These are phyloP conservation scores for Seriola dumerili DNA, from an alignment of 2,113 vertebrate species.

Conservation along the genomic window DNA sequence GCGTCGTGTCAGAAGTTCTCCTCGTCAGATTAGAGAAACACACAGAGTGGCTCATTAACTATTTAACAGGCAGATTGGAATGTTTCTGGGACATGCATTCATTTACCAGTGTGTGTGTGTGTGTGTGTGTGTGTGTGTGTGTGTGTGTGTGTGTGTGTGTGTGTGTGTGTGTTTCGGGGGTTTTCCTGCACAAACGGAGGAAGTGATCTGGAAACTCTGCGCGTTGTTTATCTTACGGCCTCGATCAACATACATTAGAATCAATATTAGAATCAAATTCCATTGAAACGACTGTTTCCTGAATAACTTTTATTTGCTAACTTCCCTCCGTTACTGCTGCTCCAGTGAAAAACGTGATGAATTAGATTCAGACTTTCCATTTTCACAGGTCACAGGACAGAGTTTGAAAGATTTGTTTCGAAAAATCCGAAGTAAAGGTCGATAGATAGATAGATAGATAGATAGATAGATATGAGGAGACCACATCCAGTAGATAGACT, in stretches of 20 bases:
- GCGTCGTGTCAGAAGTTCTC: slow-evolving; percentile 75
- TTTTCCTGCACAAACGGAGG: slow-evolving; percentile 1
- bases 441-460: too few species aligned
- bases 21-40: slow-evolving; percentile 71
- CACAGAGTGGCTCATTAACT: slow-evolving; percentile 75
- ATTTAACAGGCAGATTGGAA: slow-evolving; percentile 79
- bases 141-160: slow-evolving; percentile 14
- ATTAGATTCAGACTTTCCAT: too few species aligned
- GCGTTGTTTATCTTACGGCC: slow-evolving; percentile 29
- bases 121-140: slow-evolving; percentile 23
- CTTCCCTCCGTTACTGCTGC: too few species aligned
- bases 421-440: too few species aligned
- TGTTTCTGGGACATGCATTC: slow-evolving; percentile 76
- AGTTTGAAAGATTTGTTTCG: too few species aligned
- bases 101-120: slow-evolving; percentile 55
- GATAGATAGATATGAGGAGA: too few species aligned
- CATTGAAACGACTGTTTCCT: background rate
- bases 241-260: slow-evolving; percentile 6
- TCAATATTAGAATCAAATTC: background rate
- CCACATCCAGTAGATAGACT: too few species aligned
- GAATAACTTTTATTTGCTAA: too few species aligned
- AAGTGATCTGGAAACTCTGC: slow-evolving; percentile 12
- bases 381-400: too few species aligned
- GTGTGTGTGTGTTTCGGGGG: slow-evolving; percentile 4
- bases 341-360: too few species aligned